Evolutionary conservation across 2,888 invertebrate species (phyloP), one percentile per base, ranked within the genome.

Genomic region (Orchesellides sinensis): DNA sequence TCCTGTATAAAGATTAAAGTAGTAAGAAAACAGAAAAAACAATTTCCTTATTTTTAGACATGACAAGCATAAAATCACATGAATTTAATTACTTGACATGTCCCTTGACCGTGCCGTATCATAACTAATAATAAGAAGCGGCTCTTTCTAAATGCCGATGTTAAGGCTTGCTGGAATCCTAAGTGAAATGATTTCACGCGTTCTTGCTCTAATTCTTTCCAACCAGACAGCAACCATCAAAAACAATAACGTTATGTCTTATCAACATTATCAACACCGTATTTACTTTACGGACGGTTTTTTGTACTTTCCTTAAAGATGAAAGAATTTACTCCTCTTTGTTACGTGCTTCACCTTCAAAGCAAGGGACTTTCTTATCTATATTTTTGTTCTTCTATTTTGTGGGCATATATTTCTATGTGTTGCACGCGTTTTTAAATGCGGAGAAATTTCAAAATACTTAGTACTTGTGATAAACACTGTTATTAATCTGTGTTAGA

Each of bases 31-130:
- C 23, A 23, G n/a, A n/a, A 59, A 45, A 73, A 73, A 61, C 73
- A 73, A 61, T 73, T 73, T 73, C 73, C 73, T 61, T 59, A 73
- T 54, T 70, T 70, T 40, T 70, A 52, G 56, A 56, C 70, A 70
- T 47, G 73, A 73, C 73, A 27, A 61, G 61, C 73, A 73, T 73
- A 73, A 73, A 73, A 73, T 73, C 61, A 61, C 35, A 56, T 61
- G 61, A 61, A 73, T 73, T 73, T 73, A 73, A 73, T 73, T 73
- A 73, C 40, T 40, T 45, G n/a, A 68, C 27, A 27, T 69, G 69
- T 49, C 45, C 27, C 40, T 23, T 45, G 63, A 63, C 63, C 63
- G 63, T 45, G 45, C n/a, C 10, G 56, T 10, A 21, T 52, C 52
- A 40, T 40, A 40, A 40, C 40, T 40, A 40, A 32, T 8, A 47